A percentile compares a stretch with the other conserved stretches of the same genome.
These are phyloP conservation scores for Listronotus bonariensis DNA, from an alignment of 1,140 invertebrate species.

Conservation along the genomic window DNA sequence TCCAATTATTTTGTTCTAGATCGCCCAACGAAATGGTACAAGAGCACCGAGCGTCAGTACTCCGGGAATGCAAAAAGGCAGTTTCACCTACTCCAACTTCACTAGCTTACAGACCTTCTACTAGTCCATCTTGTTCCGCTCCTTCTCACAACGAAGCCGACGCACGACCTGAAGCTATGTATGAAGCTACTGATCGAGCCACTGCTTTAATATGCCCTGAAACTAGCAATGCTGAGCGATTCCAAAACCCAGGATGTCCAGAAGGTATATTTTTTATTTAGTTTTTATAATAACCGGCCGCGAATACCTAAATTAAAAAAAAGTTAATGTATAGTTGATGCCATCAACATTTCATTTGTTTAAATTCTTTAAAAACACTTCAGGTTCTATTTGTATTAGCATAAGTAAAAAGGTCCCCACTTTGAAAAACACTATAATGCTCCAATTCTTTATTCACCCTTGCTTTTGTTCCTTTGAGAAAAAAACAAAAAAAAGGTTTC, in stretches of 20 bases:
- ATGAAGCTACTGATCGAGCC: constrained; percentile 52
- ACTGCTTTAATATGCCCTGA: constrained; percentile 51
- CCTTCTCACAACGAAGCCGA: constrained; percentile 52
- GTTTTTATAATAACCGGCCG: no score
- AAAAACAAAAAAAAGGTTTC: no score
- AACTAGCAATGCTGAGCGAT: constrained; percentile 47
- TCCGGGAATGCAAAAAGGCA: constrained; percentile 66
- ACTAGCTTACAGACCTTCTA: constrained; percentile 49
- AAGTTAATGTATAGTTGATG: no score
- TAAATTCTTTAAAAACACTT: no score
- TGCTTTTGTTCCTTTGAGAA: no score
- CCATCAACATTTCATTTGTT: no score
- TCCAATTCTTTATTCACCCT: no score
- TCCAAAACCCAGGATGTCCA: constrained; percentile 56
- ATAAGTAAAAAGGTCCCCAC: no score
- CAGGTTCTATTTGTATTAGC: no score
- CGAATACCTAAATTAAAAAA: no score
- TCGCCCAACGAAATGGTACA: constrained; percentile 58
- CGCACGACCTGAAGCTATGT: constrained; percentile 44
- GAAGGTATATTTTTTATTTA: constrained; percentile 52
- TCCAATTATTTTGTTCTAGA: constrained; percentile 5
- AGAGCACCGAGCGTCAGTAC: constrained; percentile 63
- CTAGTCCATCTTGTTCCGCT: constrained; percentile 45
- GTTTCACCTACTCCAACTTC: constrained; percentile 51
- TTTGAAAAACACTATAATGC: no score